These are phyloP conservation scores for Podarcis siculus DNA, from an alignment of 2,797 vertebrate genomes.

Conservation along the genomic window DNA sequence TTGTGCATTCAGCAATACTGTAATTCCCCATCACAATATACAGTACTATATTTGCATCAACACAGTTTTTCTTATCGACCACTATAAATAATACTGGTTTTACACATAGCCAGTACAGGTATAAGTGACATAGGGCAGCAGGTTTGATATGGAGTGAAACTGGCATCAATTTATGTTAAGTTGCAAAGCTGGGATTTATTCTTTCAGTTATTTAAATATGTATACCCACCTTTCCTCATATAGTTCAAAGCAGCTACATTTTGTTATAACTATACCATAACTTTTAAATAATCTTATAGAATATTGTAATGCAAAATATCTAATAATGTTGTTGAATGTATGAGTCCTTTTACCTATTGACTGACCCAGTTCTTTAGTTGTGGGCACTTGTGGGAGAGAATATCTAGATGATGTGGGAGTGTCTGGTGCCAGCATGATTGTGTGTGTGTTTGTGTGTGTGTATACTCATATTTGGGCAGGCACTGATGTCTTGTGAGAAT, in stretches of 20 bases:
- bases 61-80: not conserved
- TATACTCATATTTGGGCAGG: not conserved
- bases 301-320: not conserved
- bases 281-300: not conserved
- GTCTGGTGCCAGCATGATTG: not conserved
- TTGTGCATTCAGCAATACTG: not conserved
- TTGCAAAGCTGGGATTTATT: not conserved
- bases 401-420: not conserved
- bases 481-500: not conserved
- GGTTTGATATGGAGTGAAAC: not conserved
- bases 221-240: not conserved
- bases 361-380: not conserved
- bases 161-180: not conserved
- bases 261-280: not conserved
- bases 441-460: not conserved
- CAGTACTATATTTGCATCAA: not conserved
- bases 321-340: not conserved
- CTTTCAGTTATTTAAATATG: not conserved
- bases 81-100: not conserved
- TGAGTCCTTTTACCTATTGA: not conserved
- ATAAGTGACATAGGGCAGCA: not conserved
- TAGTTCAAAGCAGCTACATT: not conserved
- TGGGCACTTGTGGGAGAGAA: not conserved
- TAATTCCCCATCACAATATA: not conserved
- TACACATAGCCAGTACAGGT: not conserved